These are phyloP conservation scores for Hedya salicella DNA, from an alignment of 2,888 invertebrate species.

Conservation along the genomic window DNA sequence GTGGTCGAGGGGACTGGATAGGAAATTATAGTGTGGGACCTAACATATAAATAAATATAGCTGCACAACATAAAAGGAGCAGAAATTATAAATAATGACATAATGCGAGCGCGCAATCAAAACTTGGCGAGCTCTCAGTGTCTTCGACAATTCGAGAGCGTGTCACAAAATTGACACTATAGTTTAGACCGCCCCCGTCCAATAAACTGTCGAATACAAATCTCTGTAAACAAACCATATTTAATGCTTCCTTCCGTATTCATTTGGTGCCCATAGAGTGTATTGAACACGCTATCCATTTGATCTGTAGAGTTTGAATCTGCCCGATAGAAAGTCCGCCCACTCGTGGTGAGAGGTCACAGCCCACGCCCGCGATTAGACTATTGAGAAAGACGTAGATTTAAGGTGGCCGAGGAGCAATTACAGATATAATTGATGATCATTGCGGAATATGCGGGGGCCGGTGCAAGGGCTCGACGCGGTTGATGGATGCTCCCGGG, in stretches of 20 bases:
- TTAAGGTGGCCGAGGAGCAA: slow-evolving; percentile 64
- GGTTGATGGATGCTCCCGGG: slow-evolving; percentile 36
- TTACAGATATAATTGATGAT: slow-evolving; percentile 70
- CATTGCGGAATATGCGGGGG: slow-evolving; percentile 67
- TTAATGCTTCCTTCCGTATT: slow-evolving; percentile 38
- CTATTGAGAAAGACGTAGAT: slow-evolving; percentile 64
- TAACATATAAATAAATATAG: not conserved
- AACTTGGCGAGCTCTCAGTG: slow-evolving; percentile 3
- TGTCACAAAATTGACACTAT: slow-evolving; percentile 26
- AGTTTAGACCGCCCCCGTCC: slow-evolving; percentile 20
- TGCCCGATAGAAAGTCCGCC: slow-evolving; percentile 72
- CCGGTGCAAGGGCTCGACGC: slow-evolving; percentile 35
- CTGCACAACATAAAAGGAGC: slow-evolving; percentile 12
- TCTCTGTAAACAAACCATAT: slow-evolving; percentile 40
- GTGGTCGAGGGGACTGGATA: slow-evolving; percentile 1
- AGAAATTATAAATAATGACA: slow-evolving; percentile 24
- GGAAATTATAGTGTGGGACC: slow-evolving; percentile 9
- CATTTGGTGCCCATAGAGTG: slow-evolving; percentile 35
- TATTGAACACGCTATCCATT: slow-evolving; percentile 46
- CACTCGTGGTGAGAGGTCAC: slow-evolving; percentile 79
- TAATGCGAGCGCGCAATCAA: slow-evolving; percentile 20
- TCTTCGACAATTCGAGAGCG: slow-evolving; percentile 11
- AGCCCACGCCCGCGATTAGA: slow-evolving; percentile 63
- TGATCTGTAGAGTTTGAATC: slow-evolving; percentile 58
- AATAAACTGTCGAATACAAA: slow-evolving; percentile 35